Evolutionary conservation across 1,140 invertebrate genomes (phyloP).

Genomic region (Heliconius nattereri): DNA sequence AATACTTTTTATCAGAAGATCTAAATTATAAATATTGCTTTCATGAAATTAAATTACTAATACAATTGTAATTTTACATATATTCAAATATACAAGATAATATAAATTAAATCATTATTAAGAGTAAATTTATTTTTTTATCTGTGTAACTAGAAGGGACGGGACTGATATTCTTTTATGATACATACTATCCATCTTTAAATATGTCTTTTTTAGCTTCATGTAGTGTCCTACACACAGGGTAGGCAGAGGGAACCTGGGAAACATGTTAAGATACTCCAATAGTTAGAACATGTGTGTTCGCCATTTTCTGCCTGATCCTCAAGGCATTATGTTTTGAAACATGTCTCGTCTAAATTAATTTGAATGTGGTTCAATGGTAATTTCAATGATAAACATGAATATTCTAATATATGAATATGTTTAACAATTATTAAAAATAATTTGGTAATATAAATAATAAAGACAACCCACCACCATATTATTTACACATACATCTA

Average conservation of each 20-base stretch:
- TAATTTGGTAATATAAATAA: conserved; percentile 37
- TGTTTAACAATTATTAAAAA: conserved; percentile 17
- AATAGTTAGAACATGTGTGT: no score
- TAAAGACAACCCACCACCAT: conserved; percentile 52
- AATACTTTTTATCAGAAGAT: conserved; percentile 38
- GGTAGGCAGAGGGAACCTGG: no score
- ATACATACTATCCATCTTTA: background rate
- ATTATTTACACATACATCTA: conserved; percentile 64
- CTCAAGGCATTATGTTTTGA: background rate
- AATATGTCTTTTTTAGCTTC: background rate
- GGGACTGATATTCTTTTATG: conserved; percentile 6
- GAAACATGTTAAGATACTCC: no score
- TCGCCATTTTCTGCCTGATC: no score
- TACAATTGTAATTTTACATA: conserved; percentile 21
- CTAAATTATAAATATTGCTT: conserved; percentile 48
- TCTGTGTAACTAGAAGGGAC: conserved; percentile 16
- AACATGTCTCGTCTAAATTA: background rate
- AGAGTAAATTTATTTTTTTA: conserved; percentile 5
- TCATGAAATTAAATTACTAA: conserved; percentile 36
- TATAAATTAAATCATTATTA: conserved; percentile 9
- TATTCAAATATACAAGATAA: conserved; percentile 20
- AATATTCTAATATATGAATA: background rate
- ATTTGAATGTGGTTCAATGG: background rate
- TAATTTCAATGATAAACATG: background rate
- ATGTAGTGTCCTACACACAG: no score